Evolutionary conservation across 2,113 vertebrate genomes (phyloP).

Genomic region (Centropristis striata): DNA sequence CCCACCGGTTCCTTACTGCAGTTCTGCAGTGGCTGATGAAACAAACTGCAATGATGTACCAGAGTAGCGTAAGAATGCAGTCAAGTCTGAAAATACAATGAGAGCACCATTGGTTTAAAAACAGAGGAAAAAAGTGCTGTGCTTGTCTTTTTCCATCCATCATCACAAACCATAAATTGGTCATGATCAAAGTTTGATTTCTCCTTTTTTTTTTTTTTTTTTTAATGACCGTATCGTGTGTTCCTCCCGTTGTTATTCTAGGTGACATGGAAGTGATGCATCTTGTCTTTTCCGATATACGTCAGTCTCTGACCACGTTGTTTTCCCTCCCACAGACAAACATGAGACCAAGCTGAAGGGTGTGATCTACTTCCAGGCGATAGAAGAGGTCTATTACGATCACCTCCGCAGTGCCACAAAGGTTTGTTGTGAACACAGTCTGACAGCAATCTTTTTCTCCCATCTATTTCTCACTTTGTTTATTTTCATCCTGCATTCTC

Average conservation of each 20-base stretch:
- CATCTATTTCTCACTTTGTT: slow-evolving; percentile 12
- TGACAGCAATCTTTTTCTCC: not conserved
- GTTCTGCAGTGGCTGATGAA: slow-evolving; percentile 88
- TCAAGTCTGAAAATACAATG: slow-evolving; percentile 76
- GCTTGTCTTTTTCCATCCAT: slow-evolving; percentile 79
- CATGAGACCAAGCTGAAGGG: slow-evolving; percentile 97
- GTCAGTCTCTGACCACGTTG: slow-evolving; percentile 17
- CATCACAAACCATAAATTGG: slow-evolving; percentile 61
- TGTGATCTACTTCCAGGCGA: slow-evolving; percentile 98
- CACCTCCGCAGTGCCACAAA: slow-evolving; percentile 96
- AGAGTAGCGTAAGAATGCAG: slow-evolving; percentile 76
- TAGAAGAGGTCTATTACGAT: slow-evolving; percentile 98
- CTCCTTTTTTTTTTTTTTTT: not conserved
- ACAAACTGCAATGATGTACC: slow-evolving; percentile 84
- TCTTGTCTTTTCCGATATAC: not conserved
- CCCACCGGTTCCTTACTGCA: slow-evolving; percentile 81
- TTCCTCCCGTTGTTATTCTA: not conserved
- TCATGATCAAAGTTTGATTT: slow-evolving; percentile 66
- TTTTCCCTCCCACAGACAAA: slow-evolving; percentile 88
- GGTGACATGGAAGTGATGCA: slow-evolving; percentile 9
- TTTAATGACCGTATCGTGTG: not conserved
- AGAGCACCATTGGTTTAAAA: slow-evolving; percentile 63
- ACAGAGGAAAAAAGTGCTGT: slow-evolving; percentile 67
- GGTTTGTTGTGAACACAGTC: slow-evolving; percentile 77
- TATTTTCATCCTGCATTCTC: not conserved